Evolutionary conservation across 2,113 vertebrate species (phyloP), one percentile per base, ranked within the genome.

Genomic region (Cisticola juncidis): DNA sequence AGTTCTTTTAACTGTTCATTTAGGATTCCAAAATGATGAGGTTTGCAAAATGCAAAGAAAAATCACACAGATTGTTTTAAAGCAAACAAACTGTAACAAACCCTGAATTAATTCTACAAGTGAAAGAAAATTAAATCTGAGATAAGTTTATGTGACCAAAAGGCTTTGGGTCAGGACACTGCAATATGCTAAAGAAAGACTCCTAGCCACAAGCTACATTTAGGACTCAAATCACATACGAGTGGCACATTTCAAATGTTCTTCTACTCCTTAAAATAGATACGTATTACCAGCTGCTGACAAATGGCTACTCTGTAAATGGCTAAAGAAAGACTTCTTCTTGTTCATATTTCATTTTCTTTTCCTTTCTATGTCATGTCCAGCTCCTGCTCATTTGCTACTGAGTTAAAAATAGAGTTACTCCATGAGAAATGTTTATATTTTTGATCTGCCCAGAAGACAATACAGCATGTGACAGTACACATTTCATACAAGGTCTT

Each of bases 1-100:
- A 90, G 81, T 81, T 84, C 71, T 86, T 92, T 93, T 90, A 97
- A 92, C 85, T 95, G 88, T 53, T 93, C 82, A 92, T 90, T 90
- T 95, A 88, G 72, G 88, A 95, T 84, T 88, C 28, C 36, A 90
- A 88, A 95, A 79, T 57, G 70, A 95, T 89, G 86, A 96, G 77
- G 82, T 90, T 62, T 88, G 88, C 84, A 91, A 96, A 96, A 96
- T 28, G 72, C 62, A 88, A 79, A 83, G 80, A 93, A 96, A 91
- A 92, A 96, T 68, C 44, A 72, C 21, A 56, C 23, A 20, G 16
- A 82, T 68, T 83, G 85, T 94, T 96, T 94, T 18, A 65, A 83
- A 73, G 79, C 68, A 94, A 95, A 88, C 28, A 95, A 90, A 83
- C 72, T 74, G 38, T 57, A 83, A 86, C 66, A 42, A 68, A 29